These are phyloP conservation scores for Recurvirostra avosetta DNA, from an alignment of 2,113 vertebrate genomes.

Conservation along the genomic window DNA sequence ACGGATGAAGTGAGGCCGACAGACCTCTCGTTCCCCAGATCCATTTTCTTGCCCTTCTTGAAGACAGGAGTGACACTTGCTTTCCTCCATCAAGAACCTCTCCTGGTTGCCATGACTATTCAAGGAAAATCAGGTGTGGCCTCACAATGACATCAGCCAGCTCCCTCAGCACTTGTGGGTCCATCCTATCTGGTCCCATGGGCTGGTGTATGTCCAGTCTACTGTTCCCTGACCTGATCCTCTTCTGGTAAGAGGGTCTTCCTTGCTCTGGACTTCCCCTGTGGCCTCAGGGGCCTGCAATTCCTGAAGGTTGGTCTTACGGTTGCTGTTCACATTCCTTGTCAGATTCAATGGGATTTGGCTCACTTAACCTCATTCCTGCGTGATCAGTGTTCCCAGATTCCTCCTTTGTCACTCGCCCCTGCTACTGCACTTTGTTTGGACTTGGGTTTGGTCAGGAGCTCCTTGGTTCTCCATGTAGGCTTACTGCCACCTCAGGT, in stretches of 20 bases:
- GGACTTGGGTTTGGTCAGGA: neutral
- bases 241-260: neutral
- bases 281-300: neutral
- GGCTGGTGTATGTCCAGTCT: neutral
- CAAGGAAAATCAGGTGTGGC: neutral
- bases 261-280: neutral
- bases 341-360: neutral
- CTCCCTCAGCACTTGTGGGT: neutral
- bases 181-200: neutral
- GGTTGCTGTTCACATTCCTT: neutral
- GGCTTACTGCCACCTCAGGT: neutral
- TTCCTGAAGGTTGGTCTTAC: neutral
- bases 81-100: neutral
- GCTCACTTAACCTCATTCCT: neutral
- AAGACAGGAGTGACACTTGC: neutral
- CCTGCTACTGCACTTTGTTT: neutral
- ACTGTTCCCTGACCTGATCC: neutral
- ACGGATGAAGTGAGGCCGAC: neutral
- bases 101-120: neutral
- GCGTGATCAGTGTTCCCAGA: neutral
- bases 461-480: fast-evolving
- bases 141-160: neutral
- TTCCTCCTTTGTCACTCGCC: neutral
- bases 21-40: neutral
- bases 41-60: neutral